Conservation (phyloP, 2,113 vertebrate species). For the Mus pahari region DNA sequence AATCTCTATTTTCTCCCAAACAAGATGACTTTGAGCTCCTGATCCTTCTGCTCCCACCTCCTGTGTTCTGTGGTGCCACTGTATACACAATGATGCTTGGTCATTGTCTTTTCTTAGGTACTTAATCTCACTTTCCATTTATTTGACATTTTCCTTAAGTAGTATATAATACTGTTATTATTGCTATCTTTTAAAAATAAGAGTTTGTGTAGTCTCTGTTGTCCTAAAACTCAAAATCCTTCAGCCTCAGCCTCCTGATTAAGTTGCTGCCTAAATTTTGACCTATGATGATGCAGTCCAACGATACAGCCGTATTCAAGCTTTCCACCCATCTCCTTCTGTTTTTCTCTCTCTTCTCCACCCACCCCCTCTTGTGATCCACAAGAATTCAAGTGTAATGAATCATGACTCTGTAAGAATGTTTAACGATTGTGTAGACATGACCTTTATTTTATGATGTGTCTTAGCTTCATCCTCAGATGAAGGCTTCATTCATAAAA, state of each 20-base stretch:
- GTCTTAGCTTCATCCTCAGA: not conserved
- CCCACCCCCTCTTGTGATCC: not conserved
- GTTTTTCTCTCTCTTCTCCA: not conserved
- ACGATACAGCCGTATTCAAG: not conserved
- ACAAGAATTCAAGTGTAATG: slow-evolving; percentile 5
- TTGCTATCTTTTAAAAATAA: not conserved
- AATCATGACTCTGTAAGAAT: not conserved
- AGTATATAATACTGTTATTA: not conserved
- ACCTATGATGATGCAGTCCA: not conserved
- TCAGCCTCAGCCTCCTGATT: not conserved
- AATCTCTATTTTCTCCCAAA: not conserved
- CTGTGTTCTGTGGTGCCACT: not conserved
- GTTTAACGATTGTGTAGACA: not conserved
- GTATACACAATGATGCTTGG: not conserved
- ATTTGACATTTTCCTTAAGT: not conserved
- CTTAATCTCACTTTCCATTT: slow-evolving; percentile 1
- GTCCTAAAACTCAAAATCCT: not conserved
- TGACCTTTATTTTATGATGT: not conserved
- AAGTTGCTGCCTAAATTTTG: not conserved
- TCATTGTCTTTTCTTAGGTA: not conserved
- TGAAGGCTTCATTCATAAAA: not conserved
- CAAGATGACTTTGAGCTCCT: not conserved
- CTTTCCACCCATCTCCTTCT: not conserved
- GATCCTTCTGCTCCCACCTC: not conserved
- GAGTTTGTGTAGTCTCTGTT: not conserved